phyloP scores from a whole-genome alignment of 2,797 vertebrate genomes.

The Fundulus diaphanus region DNA sequence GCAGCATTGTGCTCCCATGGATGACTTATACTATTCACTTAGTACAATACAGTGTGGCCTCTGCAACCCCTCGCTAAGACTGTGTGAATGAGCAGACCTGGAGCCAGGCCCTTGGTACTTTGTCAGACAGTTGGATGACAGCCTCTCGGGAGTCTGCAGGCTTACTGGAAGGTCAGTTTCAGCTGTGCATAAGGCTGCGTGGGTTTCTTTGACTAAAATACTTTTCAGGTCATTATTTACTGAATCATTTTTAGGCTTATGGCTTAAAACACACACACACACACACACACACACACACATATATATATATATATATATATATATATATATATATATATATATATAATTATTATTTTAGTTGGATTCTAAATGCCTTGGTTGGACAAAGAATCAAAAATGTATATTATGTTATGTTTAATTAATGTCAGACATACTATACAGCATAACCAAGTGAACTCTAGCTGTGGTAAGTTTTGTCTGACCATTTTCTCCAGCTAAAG shows the following conservation, averaged over 20 bases:
- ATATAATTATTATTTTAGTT: background rate
- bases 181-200: conserved; percentile 11
- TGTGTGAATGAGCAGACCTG: conserved; percentile 53
- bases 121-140: conserved; percentile 47
- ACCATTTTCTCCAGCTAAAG: conserved; percentile 21
- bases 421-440: background rate
- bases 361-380: background rate
- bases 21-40: conserved; percentile 55
- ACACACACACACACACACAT: too few species aligned
- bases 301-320: too few species aligned
- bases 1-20: conserved; percentile 50
- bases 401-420: background rate
- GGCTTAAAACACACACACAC: background rate
- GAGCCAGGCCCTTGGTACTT: conserved; percentile 42
- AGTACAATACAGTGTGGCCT: conserved; percentile 56
- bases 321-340: too few species aligned
- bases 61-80: conserved; percentile 35
- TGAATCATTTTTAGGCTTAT: background rate
- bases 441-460: background rate
- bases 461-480: conserved; percentile 8
- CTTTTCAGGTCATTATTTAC: background rate
- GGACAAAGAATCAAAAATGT: background rate
- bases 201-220: conserved; percentile 14
- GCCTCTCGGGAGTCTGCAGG: conserved; percentile 39
- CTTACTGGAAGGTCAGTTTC: conserved; percentile 48